phyloP scores from a whole-genome alignment of 2,888 invertebrate genomes.

The Polietes domitor region DNA sequence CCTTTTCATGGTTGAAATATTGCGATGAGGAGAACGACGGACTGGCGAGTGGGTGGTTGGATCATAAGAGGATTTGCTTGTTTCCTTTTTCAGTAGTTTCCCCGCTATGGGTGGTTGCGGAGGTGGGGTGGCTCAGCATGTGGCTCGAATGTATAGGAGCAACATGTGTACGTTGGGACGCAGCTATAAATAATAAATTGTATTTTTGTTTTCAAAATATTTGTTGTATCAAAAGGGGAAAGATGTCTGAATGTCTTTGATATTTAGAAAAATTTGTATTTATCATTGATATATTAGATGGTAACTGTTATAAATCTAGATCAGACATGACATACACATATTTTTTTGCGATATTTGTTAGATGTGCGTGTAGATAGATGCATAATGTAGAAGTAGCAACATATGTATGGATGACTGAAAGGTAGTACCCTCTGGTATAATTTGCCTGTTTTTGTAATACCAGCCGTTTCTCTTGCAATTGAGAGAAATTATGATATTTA shows the following conservation, averaged over 20 bases:
- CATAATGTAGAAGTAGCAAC: background rate
- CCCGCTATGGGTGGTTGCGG: background rate
- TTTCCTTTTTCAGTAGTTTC: background rate
- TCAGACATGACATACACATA: background rate
- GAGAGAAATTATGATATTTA: too few relatives aligned
- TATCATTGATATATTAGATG: slow-evolving; percentile 17
- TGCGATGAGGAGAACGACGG: too few relatives aligned
- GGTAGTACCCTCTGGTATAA: too few relatives aligned
- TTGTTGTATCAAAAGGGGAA: background rate
- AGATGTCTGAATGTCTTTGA: background rate
- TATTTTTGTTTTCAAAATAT: background rate
- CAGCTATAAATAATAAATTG: slow-evolving; percentile 52
- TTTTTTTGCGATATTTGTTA: background rate
- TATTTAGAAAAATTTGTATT: slow-evolving; percentile 2
- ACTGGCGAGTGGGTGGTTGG: background rate
- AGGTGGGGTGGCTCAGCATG: slow-evolving; percentile 40
- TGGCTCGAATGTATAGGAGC: slow-evolving; percentile 40
- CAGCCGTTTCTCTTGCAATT: too few relatives aligned
- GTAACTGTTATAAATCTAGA: background rate
- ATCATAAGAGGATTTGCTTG: slow-evolving; percentile 2
- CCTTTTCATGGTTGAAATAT: background rate
- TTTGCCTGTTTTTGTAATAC: too few relatives aligned
- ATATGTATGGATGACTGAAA: background rate
- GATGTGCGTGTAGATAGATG: background rate
- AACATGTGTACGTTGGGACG: slow-evolving; percentile 45